Percentiles rank a stretch among this genome's conserved stretches.
phyloP scores from a whole-genome alignment of 2,797 vertebrate genomes.

The Urosaurus nigricauda region DNA sequence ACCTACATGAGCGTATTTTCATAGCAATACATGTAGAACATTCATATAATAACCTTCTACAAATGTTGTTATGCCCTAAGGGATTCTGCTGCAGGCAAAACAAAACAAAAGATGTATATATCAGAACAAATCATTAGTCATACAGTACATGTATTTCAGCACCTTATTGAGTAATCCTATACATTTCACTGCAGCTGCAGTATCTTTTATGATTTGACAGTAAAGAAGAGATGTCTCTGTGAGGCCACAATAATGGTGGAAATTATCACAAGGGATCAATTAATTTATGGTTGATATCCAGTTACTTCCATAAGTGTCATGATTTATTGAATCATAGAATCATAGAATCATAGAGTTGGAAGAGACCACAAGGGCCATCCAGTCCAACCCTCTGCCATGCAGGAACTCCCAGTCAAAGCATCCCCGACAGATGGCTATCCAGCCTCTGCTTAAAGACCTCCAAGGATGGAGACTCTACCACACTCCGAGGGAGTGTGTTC shows the following conservation, averaged over 20 bases:
- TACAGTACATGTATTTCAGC: background rate
- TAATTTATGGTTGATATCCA: no score
- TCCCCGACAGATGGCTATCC: no score
- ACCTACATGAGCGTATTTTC: slow-evolving; percentile 17
- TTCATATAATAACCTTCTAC: background rate
- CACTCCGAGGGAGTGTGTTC: no score
- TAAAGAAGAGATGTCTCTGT: background rate
- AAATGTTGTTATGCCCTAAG: background rate
- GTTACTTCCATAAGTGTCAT: no score
- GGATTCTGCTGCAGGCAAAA: background rate
- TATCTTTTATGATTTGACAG: background rate
- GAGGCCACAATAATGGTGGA: background rate
- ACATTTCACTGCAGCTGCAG: background rate
- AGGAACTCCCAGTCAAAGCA: no score
- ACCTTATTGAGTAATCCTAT: background rate
- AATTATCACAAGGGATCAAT: background rate
- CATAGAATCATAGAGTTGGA: no score
- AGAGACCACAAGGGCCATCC: no score
- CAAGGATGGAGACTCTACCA: no score
- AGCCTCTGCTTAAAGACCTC: no score
- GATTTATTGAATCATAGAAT: no score
- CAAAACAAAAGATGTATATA: background rate
- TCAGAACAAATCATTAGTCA: background rate
- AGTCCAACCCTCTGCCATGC: no score
- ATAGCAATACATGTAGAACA: background rate